These are phyloP conservation scores for Tiliacea citrago DNA, from an alignment of 2,888 invertebrate species.

Conservation along the genomic window DNA sequence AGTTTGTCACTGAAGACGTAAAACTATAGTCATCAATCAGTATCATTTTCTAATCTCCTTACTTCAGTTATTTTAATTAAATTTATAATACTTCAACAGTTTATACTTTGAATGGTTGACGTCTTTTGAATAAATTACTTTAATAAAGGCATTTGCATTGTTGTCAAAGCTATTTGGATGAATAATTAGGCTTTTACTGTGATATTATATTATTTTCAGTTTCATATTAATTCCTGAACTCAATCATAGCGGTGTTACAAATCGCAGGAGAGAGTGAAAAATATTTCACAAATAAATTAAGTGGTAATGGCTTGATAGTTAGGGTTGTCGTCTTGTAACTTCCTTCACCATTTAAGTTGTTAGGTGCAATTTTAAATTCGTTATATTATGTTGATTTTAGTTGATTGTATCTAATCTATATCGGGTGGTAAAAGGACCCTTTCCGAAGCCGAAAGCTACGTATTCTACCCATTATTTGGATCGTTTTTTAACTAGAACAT, in stretches of 20 bases:
- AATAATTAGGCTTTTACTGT: slow-evolving; percentile 5
- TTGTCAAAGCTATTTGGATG: slow-evolving; percentile 12
- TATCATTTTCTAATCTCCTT: slow-evolving; percentile 25
- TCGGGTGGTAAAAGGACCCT: too few species aligned
- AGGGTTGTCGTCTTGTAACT: background rate
- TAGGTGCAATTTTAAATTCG: background rate
- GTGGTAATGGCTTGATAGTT: background rate
- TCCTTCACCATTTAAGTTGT: background rate
- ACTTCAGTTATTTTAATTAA: slow-evolving; percentile 20
- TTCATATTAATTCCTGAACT: slow-evolving; percentile 9
- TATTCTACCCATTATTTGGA: too few species aligned
- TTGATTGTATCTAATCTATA: too few species aligned
- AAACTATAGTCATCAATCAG: slow-evolving; percentile 48
- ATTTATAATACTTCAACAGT: slow-evolving; percentile 30
- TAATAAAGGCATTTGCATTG: slow-evolving; percentile 2
- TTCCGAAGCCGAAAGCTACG: too few species aligned
- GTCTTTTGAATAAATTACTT: slow-evolving; percentile 24
- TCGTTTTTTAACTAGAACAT: too few species aligned
- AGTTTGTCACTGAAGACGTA: slow-evolving; percentile 13
- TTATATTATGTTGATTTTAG: too few species aligned
- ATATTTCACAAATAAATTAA: slow-evolving; percentile 17
- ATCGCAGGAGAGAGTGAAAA: slow-evolving; percentile 12
- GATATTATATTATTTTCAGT: slow-evolving; percentile 4
- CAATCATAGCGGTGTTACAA: slow-evolving; percentile 6
- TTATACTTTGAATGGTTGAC: slow-evolving; percentile 31